Percentiles rank a stretch among this genome's conserved stretches.
phyloP scores from a whole-genome alignment of 2,888 invertebrate species.

The Nemotelus pantherinus region DNA sequence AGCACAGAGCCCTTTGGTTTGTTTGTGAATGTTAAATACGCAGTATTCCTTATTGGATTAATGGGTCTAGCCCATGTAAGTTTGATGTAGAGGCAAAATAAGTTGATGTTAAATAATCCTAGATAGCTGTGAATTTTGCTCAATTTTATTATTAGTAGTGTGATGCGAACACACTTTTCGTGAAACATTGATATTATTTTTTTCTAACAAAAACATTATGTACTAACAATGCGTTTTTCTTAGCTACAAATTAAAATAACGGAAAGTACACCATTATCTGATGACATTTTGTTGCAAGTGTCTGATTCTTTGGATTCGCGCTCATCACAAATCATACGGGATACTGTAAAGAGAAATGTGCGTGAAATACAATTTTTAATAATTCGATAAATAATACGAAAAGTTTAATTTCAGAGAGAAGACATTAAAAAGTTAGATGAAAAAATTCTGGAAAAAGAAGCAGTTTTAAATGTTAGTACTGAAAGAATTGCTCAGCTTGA shows the following conservation, averaged over 20 bases:
- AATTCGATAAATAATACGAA: no score
- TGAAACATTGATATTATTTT: no score
- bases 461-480: slow-evolving; percentile 70
- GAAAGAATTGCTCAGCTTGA: slow-evolving; percentile 77
- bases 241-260: slow-evolving; percentile 68
- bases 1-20: no score
- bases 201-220: no score
- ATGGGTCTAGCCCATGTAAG: no score
- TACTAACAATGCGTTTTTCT: slow-evolving; percentile 52
- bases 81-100: no score
- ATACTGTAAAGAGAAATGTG: slow-evolving; percentile 78
- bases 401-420: slow-evolving; percentile 69
- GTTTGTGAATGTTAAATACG: no score
- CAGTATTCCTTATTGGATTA: no score
- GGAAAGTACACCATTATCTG: slow-evolving; percentile 67
- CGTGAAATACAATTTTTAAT: slow-evolving; percentile 59
- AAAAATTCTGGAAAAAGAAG: slow-evolving; percentile 68
- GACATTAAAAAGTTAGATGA: slow-evolving; percentile 77
- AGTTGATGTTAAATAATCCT: no score
- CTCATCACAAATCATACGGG: slow-evolving; percentile 72
- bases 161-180: no score
- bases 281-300: slow-evolving; percentile 72
- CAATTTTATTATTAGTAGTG: no score
- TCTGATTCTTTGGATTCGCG: slow-evolving; percentile 74
- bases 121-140: no score